Conservation (phyloP, 1,140 invertebrate genomes). For the Hirudo medicinalis region DNA sequence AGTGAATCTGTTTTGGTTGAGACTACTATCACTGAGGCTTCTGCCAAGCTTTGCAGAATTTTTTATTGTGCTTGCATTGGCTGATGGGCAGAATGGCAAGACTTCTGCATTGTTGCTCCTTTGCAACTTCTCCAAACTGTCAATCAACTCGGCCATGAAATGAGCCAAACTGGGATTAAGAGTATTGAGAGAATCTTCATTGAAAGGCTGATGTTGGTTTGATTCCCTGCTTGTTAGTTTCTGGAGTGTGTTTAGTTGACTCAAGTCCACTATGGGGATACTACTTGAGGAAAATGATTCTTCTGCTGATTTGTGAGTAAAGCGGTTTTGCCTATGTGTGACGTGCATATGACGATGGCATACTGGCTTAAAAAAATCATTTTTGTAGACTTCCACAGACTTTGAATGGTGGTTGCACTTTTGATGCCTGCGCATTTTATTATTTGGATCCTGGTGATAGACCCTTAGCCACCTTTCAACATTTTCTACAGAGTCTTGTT, state of each 20-base stretch:
- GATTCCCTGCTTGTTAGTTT: not conserved
- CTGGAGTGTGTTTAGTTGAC: not conserved
- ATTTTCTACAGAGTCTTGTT: slow-evolving; percentile 1
- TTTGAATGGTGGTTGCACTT: not conserved
- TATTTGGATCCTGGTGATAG: not conserved
- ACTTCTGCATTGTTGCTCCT: not conserved
- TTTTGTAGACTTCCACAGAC: not conserved
- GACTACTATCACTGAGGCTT: too few relatives aligned
- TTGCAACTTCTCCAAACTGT: slow-evolving; percentile 5
- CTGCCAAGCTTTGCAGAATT: not conserved
- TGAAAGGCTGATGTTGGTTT: not conserved
- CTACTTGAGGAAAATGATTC: not conserved
- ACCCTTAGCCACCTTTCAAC: not conserved
- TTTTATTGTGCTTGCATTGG: slow-evolving; percentile 1
- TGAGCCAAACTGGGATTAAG: not conserved
- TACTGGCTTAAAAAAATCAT: not conserved
- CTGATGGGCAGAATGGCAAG: too few relatives aligned
- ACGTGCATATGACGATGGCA: not conserved
- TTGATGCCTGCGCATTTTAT: not conserved
- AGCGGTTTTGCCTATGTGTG: not conserved
- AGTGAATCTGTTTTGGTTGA: too few relatives aligned
- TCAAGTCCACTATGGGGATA: not conserved
- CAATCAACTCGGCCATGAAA: not conserved
- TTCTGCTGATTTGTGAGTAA: not conserved
- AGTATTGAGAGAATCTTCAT: not conserved